These are phyloP conservation scores for Etheostoma cragini DNA, from an alignment of 2,113 vertebrate genomes.

Conservation along the genomic window DNA sequence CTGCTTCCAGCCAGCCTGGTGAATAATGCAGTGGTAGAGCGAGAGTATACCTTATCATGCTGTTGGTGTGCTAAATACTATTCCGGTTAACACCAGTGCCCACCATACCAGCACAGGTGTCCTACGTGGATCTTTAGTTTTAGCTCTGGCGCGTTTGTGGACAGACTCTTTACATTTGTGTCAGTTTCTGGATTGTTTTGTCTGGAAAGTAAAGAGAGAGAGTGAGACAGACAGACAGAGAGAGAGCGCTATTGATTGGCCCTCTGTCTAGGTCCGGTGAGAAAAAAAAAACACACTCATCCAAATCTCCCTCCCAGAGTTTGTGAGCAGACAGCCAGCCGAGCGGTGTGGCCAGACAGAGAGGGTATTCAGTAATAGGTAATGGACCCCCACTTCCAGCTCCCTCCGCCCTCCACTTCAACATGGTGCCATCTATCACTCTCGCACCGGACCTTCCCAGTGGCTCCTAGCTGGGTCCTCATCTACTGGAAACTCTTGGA, in stretches of 20 bases:
- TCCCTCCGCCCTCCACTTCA: constrained; percentile 57
- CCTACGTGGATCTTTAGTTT: constrained; percentile 7
- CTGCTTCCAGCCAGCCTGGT: constrained; percentile 41
- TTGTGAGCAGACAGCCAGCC: constrained; percentile 61
- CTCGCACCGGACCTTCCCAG: constrained; percentile 65
- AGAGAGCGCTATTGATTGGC: constrained; percentile 68
- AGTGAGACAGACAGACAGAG: constrained; percentile 31
- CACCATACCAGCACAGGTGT: not conserved
- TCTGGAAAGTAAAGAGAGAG: constrained; percentile 51
- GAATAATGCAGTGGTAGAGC: constrained; percentile 37
- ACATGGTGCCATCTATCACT: constrained; percentile 79
- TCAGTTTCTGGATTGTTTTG: constrained; percentile 43
- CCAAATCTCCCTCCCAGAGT: constrained; percentile 67
- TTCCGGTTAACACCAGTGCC: not conserved
- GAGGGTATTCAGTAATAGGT: constrained; percentile 67
- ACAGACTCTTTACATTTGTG: constrained; percentile 32
- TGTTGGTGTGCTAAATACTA: not conserved
- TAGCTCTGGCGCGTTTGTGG: not conserved
- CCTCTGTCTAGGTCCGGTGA: constrained; percentile 54
- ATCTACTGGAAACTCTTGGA: constrained; percentile 83
- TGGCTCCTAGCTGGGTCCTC: constrained; percentile 78
- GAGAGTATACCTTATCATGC: not conserved
- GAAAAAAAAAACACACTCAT: constrained; percentile 52
- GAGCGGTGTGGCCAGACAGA: constrained; percentile 63
- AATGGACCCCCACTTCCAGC: constrained; percentile 72